Conservation (phyloP, 2,113 vertebrate genomes). For the Dipodomys stephensi region DNA sequence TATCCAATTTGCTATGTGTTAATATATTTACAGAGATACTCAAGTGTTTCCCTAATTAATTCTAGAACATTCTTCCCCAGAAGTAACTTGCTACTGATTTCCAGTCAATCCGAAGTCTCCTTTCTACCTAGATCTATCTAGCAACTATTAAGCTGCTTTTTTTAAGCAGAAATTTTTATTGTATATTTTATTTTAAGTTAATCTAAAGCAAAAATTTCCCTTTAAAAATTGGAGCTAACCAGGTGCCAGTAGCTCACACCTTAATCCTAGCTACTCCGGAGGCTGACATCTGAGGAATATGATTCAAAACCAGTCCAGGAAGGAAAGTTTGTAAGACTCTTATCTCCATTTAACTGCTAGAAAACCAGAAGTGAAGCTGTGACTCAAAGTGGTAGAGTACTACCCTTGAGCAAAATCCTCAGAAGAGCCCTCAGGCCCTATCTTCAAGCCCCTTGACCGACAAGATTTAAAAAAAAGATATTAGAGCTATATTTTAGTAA, state of each 20-base stretch:
- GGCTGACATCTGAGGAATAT: no score
- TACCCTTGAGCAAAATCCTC: no score
- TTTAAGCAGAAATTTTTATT: neutral
- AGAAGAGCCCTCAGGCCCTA: no score
- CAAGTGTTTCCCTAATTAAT: constrained; percentile 4
- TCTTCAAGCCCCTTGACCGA: no score
- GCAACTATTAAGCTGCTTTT: neutral
- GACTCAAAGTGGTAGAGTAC: no score
- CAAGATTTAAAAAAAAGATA: no score
- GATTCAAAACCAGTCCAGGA: no score
- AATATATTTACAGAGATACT: constrained; percentile 10
- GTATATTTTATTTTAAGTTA: neutral
- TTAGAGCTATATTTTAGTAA: neutral
- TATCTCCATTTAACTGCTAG: accelerated
- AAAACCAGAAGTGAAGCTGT: no score
- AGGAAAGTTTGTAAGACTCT: neutral
- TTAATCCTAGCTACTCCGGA: no score
- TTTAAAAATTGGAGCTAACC: neutral
- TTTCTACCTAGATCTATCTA: neutral
- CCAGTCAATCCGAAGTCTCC: neutral
- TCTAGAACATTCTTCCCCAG: constrained; percentile 9
- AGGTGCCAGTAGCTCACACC: no score
- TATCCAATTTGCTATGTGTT: neutral
- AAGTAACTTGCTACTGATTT: neutral
- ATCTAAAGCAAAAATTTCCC: neutral